Evolutionary conservation across 1,140 invertebrate species (phyloP).

Genomic region (Heterodera schachtii): DNA sequence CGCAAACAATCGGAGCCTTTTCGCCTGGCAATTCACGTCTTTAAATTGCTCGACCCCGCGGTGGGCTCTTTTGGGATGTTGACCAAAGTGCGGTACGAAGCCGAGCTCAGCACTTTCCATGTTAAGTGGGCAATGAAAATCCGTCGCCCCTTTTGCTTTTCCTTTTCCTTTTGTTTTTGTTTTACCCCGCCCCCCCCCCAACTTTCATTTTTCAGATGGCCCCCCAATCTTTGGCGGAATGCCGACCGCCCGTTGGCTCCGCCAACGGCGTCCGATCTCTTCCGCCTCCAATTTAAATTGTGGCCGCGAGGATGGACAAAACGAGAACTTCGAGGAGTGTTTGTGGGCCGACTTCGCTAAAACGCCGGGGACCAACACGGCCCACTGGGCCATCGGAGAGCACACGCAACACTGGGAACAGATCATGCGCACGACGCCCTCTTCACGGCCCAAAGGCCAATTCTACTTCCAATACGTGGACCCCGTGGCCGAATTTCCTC

Average conservation of each 20-base stretch:
- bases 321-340: conserved; percentile 29
- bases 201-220: conserved; percentile 33
- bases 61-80: conserved; percentile 54
- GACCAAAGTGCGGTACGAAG: conserved; percentile 48
- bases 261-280: conserved; percentile 36
- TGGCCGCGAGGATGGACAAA: conserved; percentile 27
- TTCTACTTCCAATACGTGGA: conserved; percentile 55
- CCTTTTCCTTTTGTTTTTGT: neutral
- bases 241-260: conserved; percentile 36
- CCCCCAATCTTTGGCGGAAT: conserved; percentile 48
- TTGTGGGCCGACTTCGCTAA: conserved; percentile 24
- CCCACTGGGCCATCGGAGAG: conserved; percentile 41
- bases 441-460: conserved; percentile 42
- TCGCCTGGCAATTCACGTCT: conserved; percentile 47
- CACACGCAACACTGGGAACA: conserved; percentile 41
- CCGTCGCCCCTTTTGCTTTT: conserved; percentile 7
- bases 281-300: conserved; percentile 50
- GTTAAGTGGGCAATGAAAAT: conserved; percentile 26
- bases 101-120: conserved; percentile 44
- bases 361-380: conserved; percentile 7
- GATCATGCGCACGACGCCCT: conserved; percentile 29
- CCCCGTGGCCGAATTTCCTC: conserved; percentile 45
- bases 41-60: conserved; percentile 41
- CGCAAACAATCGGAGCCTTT: conserved; percentile 43
- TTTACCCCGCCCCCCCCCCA: neutral